Evolutionary conservation across 2,797 vertebrate genomes (phyloP).

Genomic region (Gallirallus australis): DNA sequence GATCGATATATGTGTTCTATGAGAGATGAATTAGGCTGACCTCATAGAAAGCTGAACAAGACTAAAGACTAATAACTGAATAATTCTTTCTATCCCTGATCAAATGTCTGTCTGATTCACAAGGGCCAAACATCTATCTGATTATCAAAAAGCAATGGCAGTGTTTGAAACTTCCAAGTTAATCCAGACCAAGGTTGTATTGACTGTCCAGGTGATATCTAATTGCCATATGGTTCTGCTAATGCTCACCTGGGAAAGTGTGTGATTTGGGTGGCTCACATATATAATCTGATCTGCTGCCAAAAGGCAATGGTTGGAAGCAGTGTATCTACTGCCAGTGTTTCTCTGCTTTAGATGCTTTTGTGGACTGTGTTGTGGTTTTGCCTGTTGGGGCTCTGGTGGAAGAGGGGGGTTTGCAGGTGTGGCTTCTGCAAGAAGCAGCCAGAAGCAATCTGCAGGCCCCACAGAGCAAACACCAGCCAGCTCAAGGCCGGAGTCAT

Average conservation of each 20-base stretch:
- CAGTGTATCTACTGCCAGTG: background rate
- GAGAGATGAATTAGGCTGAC: slow-evolving; percentile 35
- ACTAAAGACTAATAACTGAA: slow-evolving; percentile 59
- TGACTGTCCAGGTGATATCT: slow-evolving; percentile 68
- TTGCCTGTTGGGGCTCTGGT: too few relatives aligned
- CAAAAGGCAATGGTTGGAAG: slow-evolving; percentile 28
- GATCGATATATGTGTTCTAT: background rate
- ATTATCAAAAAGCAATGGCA: slow-evolving; percentile 49
- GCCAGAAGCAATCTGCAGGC: too few relatives aligned
- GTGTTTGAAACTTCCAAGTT: slow-evolving; percentile 71
- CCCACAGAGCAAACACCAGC: too few relatives aligned
- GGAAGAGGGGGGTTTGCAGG: too few relatives aligned
- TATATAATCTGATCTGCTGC: slow-evolving; percentile 1
- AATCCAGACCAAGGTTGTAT: slow-evolving; percentile 75
- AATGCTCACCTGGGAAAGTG: slow-evolving; percentile 43
- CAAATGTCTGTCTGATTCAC: slow-evolving; percentile 58
- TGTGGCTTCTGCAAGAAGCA: too few relatives aligned
- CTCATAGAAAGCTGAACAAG: slow-evolving; percentile 48
- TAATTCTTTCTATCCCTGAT: slow-evolving; percentile 66
- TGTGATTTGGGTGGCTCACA: slow-evolving; percentile 44
- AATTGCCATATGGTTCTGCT: slow-evolving; percentile 73
- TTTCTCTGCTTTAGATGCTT: slow-evolving; percentile 25
- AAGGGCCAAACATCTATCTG: slow-evolving; percentile 55
- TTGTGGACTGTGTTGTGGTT: background rate
- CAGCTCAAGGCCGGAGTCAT: too few relatives aligned